Evolutionary conservation across 1,140 invertebrate species (phyloP).

Genomic region (Berghia stephanieae): DNA sequence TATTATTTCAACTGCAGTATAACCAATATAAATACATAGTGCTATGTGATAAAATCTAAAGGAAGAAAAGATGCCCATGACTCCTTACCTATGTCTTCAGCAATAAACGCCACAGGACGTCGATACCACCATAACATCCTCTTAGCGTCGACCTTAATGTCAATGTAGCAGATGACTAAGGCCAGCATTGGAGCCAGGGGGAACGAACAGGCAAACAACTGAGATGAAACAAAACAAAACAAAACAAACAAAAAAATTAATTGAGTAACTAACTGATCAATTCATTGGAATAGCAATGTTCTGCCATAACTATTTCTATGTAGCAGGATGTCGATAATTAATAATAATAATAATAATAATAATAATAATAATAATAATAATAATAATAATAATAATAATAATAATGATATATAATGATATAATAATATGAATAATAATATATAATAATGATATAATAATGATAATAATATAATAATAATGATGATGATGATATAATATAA

Average conservation of each 20-base stretch:
- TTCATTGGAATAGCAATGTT: no score
- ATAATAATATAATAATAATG: not conserved
- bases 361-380: slow-evolving; percentile 11
- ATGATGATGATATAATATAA: not conserved
- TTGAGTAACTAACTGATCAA: no score
- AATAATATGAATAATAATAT: no score
- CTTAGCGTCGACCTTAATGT: slow-evolving; percentile 66
- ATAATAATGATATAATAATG: no score
- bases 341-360: not conserved
- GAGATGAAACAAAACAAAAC: no score
- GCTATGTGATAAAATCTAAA: no score
- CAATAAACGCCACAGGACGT: slow-evolving; percentile 64
- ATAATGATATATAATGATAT: no score
- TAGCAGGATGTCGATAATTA: no score
- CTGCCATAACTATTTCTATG: not conserved
- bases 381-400: not conserved
- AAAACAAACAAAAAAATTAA: not conserved
- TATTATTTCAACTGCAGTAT: no score
- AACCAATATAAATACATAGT: no score
- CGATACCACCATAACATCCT: slow-evolving; percentile 66
- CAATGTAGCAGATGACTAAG: slow-evolving; percentile 62
- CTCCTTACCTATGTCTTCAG: slow-evolving; percentile 68
- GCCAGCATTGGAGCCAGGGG: slow-evolving; percentile 68
- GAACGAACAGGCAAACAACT: slow-evolving; percentile 69
- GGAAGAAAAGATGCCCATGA: no score